phyloP scores from a whole-genome alignment of 1,140 invertebrate genomes.

The Diplogasteroides magnus region DNA sequence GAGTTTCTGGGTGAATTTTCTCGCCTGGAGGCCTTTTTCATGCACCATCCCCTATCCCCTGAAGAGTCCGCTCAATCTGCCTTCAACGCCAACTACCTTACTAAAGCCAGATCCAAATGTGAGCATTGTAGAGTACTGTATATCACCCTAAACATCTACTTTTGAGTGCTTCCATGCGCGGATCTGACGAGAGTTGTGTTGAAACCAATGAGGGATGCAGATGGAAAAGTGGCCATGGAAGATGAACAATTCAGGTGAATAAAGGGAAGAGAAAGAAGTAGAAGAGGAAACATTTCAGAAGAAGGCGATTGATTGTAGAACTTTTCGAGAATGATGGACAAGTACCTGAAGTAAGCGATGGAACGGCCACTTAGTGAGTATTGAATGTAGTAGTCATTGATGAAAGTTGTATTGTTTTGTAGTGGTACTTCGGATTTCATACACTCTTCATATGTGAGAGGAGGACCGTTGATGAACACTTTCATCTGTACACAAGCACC shows the following conservation, averaged over 20 bases:
- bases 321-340: constrained; percentile 37
- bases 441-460: constrained; percentile 45
- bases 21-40: constrained; percentile 43
- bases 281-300: background rate
- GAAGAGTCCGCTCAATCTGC: constrained; percentile 38
- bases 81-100: constrained; percentile 44
- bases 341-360: constrained; percentile 9
- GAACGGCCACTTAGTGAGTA: constrained; percentile 25
- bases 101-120: constrained; percentile 32
- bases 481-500: constrained; percentile 60
- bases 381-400: background rate
- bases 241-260: background rate
- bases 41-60: constrained; percentile 32
- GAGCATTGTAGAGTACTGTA: too few relatives aligned
- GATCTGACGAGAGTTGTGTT: constrained; percentile 30
- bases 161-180: constrained; percentile 28
- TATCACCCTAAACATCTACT: too few relatives aligned
- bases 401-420: constrained; percentile 4
- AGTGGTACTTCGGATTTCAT: constrained; percentile 50
- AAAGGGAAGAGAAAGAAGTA: constrained; percentile 4
- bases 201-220: constrained; percentile 10
- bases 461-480: constrained; percentile 48
- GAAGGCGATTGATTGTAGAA: constrained; percentile 13
- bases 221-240: constrained; percentile 13
- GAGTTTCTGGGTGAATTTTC: constrained; percentile 44